These are phyloP conservation scores for Pachyrhynchus sulphureomaculatus DNA, from an alignment of 1,140 invertebrate species.

Conservation along the genomic window DNA sequence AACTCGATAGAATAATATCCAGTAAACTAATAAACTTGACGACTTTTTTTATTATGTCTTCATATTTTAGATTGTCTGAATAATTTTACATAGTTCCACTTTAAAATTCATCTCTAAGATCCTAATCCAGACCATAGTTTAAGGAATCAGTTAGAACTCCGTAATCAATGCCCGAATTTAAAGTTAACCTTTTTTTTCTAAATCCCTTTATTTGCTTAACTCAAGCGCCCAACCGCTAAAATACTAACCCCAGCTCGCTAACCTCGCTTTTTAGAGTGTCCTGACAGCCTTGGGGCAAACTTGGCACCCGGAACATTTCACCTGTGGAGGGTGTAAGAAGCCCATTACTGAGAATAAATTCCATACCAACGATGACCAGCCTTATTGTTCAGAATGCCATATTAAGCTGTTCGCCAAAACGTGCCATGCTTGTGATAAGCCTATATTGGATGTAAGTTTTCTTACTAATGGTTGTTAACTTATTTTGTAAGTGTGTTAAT, in stretches of 20 bases:
- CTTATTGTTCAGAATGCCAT: constrained; percentile 75
- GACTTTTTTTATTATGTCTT: no score
- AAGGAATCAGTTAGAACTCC: no score
- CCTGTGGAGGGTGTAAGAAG: constrained; percentile 66
- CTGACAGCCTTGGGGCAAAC: constrained; percentile 66
- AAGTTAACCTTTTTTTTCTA: no score
- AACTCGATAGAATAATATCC: no score
- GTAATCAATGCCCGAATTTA: no score
- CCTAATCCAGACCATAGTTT: no score
- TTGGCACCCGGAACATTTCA: constrained; percentile 83
- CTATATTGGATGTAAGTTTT: constrained; percentile 65
- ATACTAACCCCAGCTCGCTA: constrained; percentile 14
- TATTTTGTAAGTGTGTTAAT: constrained; percentile 11
- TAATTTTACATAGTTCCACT: no score
- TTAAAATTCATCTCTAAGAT: no score
- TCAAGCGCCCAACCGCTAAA: neutral
- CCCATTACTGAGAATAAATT: constrained; percentile 65
- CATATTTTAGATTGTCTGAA: no score
- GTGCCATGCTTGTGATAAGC: constrained; percentile 68
- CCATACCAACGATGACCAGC: constrained; percentile 66
- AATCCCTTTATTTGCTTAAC: neutral
- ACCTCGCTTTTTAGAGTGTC: constrained; percentile 30
- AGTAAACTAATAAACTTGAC: no score
- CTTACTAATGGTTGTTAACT: neutral
- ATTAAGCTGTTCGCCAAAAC: constrained; percentile 69